These are phyloP conservation scores for Branchellion lobata DNA, from an alignment of 2,888 invertebrate genomes.

Conservation along the genomic window DNA sequence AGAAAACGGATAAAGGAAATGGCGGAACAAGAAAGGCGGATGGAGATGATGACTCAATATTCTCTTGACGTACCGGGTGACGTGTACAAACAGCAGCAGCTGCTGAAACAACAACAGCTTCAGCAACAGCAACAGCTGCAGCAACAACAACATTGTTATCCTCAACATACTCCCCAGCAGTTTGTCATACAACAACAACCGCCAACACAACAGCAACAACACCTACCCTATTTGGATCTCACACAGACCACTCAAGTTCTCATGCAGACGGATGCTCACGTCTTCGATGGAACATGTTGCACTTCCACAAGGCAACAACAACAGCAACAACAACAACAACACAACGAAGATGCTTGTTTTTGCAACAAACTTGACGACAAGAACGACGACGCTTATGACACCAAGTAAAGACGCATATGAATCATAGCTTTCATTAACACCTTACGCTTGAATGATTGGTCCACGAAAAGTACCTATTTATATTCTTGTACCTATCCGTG, in stretches of 20 bases:
- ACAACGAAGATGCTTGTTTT: not conserved
- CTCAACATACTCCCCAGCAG: not conserved
- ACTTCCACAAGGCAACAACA: constrained; percentile 27
- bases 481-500: too few relatives aligned
- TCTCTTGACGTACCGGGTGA: constrained; percentile 38
- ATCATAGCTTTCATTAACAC: too few relatives aligned
- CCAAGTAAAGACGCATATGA: too few relatives aligned
- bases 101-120: not conserved
- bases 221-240: constrained; percentile 26
- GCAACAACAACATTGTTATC: not conserved
- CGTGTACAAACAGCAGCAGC: constrained; percentile 36
- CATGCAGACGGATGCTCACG: not conserved
- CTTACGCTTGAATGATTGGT: too few relatives aligned
- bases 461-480: too few relatives aligned
- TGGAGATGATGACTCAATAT: constrained; percentile 41
- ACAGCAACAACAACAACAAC: constrained; percentile 41
- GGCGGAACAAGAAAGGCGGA: constrained; percentile 32
- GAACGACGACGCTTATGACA: too few relatives aligned
- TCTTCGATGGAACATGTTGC: constrained; percentile 21
- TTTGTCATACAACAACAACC: constrained; percentile 5
- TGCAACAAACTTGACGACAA: not conserved
- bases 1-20: constrained; percentile 31
- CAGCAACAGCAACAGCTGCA: not conserved
- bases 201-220: constrained; percentile 39
- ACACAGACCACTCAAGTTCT: constrained; percentile 28